phyloP scores from a whole-genome alignment of 2,888 invertebrate genomes.

The Hermaeophaga mercurialis region DNA sequence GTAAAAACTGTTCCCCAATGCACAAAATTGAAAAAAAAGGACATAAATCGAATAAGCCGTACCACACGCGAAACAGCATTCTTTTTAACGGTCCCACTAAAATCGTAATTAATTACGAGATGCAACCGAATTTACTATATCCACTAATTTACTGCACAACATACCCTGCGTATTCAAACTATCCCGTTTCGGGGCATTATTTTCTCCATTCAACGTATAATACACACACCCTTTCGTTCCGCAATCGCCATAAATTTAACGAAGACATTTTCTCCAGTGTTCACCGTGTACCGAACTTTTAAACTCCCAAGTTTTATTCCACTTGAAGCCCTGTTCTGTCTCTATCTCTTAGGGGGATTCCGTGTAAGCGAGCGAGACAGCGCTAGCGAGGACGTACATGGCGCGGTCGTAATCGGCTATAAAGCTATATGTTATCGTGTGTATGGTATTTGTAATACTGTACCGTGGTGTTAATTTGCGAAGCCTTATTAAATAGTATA shows the following conservation, averaged over 20 bases:
- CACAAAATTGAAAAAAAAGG: no score
- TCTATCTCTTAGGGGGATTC: constrained; percentile 2
- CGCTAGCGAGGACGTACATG: constrained; percentile 23
- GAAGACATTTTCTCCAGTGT: constrained; percentile 49
- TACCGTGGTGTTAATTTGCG: constrained; percentile 56
- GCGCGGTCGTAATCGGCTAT: constrained; percentile 46
- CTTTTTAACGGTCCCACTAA: constrained; percentile 33
- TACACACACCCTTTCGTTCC: constrained; percentile 46
- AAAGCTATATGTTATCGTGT: constrained; percentile 55
- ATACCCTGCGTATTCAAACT: constrained; percentile 45
- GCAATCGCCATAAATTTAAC: constrained; percentile 52
- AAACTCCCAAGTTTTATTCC: constrained; percentile 24
- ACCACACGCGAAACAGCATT: constrained; percentile 25
- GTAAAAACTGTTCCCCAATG: no score
- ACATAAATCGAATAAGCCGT: constrained; percentile 32
- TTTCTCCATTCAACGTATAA: constrained; percentile 43
- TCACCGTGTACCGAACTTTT: constrained; percentile 41
- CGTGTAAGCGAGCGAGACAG: constrained; percentile 22
- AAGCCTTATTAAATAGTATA: constrained; percentile 59
- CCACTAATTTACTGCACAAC: constrained; percentile 46
- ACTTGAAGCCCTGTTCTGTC: constrained; percentile 16
- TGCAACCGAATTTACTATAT: constrained; percentile 43
- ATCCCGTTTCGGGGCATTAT: constrained; percentile 45
- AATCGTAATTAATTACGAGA: constrained; percentile 42
- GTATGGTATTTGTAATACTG: constrained; percentile 57